Conservation (phyloP, 2,797 vertebrate genomes). For the Babyrousa celebensis region DNA sequence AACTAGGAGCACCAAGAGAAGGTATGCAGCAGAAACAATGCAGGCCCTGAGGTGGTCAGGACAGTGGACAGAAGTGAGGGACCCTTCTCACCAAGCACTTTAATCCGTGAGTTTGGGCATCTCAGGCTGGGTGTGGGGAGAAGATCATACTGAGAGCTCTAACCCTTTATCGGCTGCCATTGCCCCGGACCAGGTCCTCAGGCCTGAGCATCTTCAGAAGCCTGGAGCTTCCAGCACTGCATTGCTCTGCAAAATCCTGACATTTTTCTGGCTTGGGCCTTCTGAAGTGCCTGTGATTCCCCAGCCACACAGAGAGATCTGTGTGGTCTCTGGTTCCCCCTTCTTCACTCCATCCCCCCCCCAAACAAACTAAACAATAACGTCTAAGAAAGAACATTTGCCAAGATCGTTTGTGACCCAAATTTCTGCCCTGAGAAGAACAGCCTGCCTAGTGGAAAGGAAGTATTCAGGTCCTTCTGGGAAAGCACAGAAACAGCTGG, state of each 20-base stretch:
- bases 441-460: slow-evolving; percentile 76
- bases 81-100: background rate
- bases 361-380: slow-evolving; percentile 66
- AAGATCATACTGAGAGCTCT: background rate
- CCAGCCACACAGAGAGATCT: background rate
- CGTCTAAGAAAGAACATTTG: slow-evolving; percentile 77
- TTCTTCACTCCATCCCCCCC: background rate
- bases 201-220: slow-evolving; percentile 21
- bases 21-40: background rate
- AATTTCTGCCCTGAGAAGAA: slow-evolving; percentile 80
- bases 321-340: background rate
- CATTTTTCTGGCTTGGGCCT: slow-evolving; percentile 31
- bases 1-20: background rate
- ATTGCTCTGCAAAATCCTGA: slow-evolving; percentile 19
- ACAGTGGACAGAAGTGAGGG: background rate
- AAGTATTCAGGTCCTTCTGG: slow-evolving; percentile 54
- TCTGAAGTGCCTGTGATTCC: background rate
- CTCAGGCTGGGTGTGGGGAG: background rate
- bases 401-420: slow-evolving; percentile 81
- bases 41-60: background rate
- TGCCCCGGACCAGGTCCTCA: background rate
- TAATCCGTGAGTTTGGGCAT: background rate
- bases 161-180: background rate
- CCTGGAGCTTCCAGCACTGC: background rate
- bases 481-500: slow-evolving; percentile 73